Percentiles rank a stretch among this genome's conserved stretches.
These are phyloP conservation scores for Thaumatotibia leucotreta DNA, from an alignment of 1,140 invertebrate genomes.

Conservation along the genomic window DNA sequence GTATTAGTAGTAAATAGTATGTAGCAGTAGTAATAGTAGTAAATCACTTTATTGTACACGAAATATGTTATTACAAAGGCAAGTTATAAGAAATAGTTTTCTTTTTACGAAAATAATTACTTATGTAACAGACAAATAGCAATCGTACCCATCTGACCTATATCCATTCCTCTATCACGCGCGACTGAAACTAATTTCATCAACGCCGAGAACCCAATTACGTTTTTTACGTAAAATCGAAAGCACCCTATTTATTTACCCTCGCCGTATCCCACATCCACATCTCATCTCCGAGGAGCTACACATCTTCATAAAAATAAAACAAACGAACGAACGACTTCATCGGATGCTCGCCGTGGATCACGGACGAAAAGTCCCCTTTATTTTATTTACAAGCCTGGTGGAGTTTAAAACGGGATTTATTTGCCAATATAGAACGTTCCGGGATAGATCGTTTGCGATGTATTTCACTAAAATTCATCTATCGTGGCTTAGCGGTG, in stretches of 20 bases:
- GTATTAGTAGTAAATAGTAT: too few species aligned
- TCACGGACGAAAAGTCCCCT: slow-evolving; percentile 56
- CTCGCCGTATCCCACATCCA: slow-evolving; percentile 25
- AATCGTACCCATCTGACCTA: neutral
- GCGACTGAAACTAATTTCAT: slow-evolving; percentile 15
- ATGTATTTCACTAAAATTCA: slow-evolving; percentile 14
- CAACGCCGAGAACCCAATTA: slow-evolving; percentile 18
- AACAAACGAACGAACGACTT: slow-evolving; percentile 36
- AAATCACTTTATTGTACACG: too few species aligned
- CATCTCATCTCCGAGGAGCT: slow-evolving; percentile 34
- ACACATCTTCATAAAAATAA: slow-evolving; percentile 63
- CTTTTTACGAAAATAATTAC: too few species aligned
- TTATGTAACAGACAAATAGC: too few species aligned
- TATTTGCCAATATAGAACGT: slow-evolving; percentile 58
- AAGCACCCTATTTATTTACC: slow-evolving; percentile 26
- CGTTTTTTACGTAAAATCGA: slow-evolving; percentile 13
- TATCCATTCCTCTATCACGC: neutral
- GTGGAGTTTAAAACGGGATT: slow-evolving; percentile 56
- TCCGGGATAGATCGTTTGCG: slow-evolving; percentile 5
- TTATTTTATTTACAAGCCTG: slow-evolving; percentile 55
- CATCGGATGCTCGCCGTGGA: slow-evolving; percentile 30
- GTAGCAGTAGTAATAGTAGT: too few species aligned
- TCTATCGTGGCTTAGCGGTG: slow-evolving; percentile 1
- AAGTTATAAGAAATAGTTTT: too few species aligned
- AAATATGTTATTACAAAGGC: too few species aligned